Percentiles rank a stretch among this genome's conserved stretches.
phyloP scores from a whole-genome alignment of 2,797 vertebrate species.

The Thamnophis elegans region DNA sequence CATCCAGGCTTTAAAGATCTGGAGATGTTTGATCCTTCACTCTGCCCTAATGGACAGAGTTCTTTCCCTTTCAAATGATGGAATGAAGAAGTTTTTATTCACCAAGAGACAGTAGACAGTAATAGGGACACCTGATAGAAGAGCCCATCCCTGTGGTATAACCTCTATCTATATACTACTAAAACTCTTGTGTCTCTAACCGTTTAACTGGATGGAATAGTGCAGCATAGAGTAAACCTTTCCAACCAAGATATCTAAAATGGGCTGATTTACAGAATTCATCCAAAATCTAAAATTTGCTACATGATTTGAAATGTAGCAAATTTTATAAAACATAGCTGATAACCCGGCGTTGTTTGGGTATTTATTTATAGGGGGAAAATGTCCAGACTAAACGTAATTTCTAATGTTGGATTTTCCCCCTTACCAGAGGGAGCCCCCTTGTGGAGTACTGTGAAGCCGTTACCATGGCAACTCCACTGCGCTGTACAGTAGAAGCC shows the following conservation, averaged over 20 bases:
- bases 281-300: neutral
- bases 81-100: neutral
- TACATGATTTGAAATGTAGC: neutral
- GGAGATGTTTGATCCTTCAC: neutral
- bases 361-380: too few relatives aligned
- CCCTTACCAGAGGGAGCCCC: too few relatives aligned
- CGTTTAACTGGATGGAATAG: neutral
- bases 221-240: neutral
- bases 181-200: neutral
- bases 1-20: neutral
- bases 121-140: neutral
- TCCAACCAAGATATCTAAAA: neutral
- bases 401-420: too few relatives aligned
- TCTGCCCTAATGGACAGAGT: neutral
- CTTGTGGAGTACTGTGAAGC: too few relatives aligned
- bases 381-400: too few relatives aligned
- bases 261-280: neutral
- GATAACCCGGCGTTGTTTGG: too few relatives aligned
- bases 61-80: neutral
- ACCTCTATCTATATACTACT: neutral
- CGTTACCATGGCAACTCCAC: too few relatives aligned
- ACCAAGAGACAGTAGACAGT: neutral
- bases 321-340: neutral
- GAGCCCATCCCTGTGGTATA: neutral
- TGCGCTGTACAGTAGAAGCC: too few relatives aligned